Evolutionary conservation across 2,113 vertebrate genomes (phyloP), one percentile per base, ranked within the genome.

Genomic region (Vombatus ursinus): DNA sequence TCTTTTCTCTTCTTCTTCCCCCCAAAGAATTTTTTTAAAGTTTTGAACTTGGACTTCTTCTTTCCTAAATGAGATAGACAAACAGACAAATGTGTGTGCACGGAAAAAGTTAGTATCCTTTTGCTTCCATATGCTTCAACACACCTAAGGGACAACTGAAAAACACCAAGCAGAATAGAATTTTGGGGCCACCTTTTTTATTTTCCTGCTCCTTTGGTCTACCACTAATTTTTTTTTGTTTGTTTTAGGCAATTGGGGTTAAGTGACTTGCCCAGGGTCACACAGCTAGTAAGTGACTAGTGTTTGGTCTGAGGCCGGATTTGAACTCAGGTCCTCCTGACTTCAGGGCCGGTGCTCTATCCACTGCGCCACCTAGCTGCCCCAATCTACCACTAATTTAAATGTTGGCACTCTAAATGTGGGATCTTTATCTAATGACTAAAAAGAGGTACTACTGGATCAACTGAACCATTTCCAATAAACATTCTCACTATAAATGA

Each of bases 41-140:
- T 98, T 97, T 99, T 99, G 92, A 99, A 98, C 97, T 99, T 99
- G 0, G 99, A 99, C 95, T 99, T 99, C 97, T 99, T 99, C 98
- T 98, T 99, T 97, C 99, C 99, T 99, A 95, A 52, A 57, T 24
- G 22, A 90, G 48, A 53, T 31, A 37, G 53, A 19, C 0, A 37
- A 68, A 51, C 4, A 37, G 52, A 68, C 49, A 14, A 93, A 25
- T n/a, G 57, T 47, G 48, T 68, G 25, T 0, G 26, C 19, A 19
- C 2, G 6, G 19, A 84, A 84, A 84, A 44, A 84, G 37, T 44
- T 44, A 22, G n/a, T 23, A 44, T 23, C 19, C 68, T 7, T 84
- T 84, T 22, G 19, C 68, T n/a, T n/a, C 37, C 7, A 37, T 68
- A n/a, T 19, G 37, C 16, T 84, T 23, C n/a, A 44, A 44, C 19